A percentile compares a stretch with the other conserved stretches of the same genome.
Evolutionary conservation across 2,113 vertebrate genomes (phyloP).

Genomic region (Galemys pyrenaicus): DNA sequence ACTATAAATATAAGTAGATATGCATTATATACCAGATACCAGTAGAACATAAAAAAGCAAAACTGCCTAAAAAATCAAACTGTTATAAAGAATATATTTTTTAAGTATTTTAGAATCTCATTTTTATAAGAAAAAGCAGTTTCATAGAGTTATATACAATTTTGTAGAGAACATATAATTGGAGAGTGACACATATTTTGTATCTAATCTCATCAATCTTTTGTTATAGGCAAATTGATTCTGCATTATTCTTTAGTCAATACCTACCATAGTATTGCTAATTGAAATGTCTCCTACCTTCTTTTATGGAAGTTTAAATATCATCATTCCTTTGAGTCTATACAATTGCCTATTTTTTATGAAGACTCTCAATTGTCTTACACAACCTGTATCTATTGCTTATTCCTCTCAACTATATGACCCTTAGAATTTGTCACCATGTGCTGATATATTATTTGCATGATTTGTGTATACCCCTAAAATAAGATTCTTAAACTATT

Average conservation of each 20-base stretch:
- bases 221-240: not conserved
- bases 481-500: not conserved
- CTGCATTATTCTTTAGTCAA: not conserved
- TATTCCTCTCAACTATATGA: not conserved
- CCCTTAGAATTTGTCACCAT: not conserved
- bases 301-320: not conserved
- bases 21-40: not conserved
- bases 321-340: not conserved
- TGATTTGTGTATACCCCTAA: not conserved
- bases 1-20: not conserved
- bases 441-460: not conserved
- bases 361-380: not conserved
- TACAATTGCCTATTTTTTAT: not conserved
- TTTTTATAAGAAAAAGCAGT: not conserved
- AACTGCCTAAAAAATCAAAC: not conserved
- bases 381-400: not conserved
- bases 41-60: not conserved
- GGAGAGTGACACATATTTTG: not conserved
- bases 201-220: not conserved
- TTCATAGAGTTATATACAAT: not conserved
- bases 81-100: not conserved
- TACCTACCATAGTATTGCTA: not conserved
- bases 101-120: not conserved
- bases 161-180: not conserved
- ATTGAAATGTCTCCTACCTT: not conserved